phyloP scores from a whole-genome alignment of 2,888 invertebrate species.

The Pasiphila rectangulata region DNA sequence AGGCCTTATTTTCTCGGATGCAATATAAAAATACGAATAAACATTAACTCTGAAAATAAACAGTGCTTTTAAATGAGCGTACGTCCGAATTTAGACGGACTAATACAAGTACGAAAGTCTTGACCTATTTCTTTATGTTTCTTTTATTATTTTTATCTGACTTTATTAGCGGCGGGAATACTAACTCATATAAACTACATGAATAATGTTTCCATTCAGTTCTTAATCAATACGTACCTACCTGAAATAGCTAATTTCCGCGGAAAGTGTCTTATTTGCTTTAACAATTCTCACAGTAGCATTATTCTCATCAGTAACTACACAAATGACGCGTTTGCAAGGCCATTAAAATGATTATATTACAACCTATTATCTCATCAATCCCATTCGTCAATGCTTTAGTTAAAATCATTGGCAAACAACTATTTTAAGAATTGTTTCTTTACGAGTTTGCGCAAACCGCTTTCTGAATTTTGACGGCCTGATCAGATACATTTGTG shows the following conservation, averaged over 20 bases:
- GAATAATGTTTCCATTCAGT: neutral
- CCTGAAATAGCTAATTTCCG: no score
- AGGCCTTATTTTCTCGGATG: slow-evolving; percentile 25
- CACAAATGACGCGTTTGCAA: slow-evolving; percentile 22
- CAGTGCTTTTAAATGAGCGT: slow-evolving; percentile 37
- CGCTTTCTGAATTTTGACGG: no score
- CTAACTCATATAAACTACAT: no score
- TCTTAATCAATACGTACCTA: no score
- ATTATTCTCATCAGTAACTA: neutral
- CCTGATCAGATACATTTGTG: no score
- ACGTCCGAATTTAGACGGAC: slow-evolving; percentile 41
- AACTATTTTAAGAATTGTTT: slow-evolving; percentile 40
- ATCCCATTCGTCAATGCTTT: slow-evolving; percentile 35
- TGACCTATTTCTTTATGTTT: slow-evolving; percentile 44
- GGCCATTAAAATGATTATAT: slow-evolving; percentile 33
- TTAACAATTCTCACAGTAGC: no score
- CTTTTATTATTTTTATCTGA: slow-evolving; percentile 23
- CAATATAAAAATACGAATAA: slow-evolving; percentile 27
- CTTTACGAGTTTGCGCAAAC: no score
- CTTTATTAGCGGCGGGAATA: no score
- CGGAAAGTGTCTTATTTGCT: no score
- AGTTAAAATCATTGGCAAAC: slow-evolving; percentile 39
- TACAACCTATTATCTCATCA: slow-evolving; percentile 42
- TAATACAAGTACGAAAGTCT: slow-evolving; percentile 43
- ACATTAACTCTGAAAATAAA: slow-evolving; percentile 38